Conservation (phyloP, 2,888 invertebrate species). For the Ditylenchus weischeri region DNA sequence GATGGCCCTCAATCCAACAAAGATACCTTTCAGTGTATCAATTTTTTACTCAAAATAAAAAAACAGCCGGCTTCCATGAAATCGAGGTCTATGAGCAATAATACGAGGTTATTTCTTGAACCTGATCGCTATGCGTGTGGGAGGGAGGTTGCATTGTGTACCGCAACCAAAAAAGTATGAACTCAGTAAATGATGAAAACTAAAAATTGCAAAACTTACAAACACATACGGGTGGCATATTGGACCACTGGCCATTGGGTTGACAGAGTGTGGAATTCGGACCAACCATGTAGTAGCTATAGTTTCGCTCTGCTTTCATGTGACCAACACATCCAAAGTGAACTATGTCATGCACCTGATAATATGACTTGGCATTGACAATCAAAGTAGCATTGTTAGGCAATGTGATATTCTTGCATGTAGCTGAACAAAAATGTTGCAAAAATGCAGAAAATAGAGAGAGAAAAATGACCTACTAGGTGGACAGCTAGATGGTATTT, state of each 20-base stretch:
- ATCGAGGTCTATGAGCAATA: no score
- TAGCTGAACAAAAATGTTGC: constrained; percentile 2
- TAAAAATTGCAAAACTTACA: not conserved
- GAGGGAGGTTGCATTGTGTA: no score
- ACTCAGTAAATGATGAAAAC: no score
- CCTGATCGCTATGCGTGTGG: no score
- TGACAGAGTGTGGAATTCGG: constrained; percentile 2
- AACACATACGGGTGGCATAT: constrained; percentile 10
- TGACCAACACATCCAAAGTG: constrained; percentile 5
- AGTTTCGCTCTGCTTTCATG: not conserved
- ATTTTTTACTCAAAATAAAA: no score
- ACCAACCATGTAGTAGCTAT: constrained; percentile 3
- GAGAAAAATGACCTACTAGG: not conserved
- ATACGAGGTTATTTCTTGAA: no score
- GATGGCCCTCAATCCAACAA: no score
- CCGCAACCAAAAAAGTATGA: no score
- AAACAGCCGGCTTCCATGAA: no score
- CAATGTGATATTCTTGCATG: constrained; percentile 2
- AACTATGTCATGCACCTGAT: constrained; percentile 11
- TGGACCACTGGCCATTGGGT: constrained; percentile 11
- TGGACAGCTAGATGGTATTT: not conserved
- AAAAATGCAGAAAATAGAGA: not conserved
- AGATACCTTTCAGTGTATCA: no score
- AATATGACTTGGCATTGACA: not conserved
- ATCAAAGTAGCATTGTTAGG: not conserved